Conservation (phyloP, 1,140 invertebrate species). For the Drosophila sulfurigaster region DNA sequence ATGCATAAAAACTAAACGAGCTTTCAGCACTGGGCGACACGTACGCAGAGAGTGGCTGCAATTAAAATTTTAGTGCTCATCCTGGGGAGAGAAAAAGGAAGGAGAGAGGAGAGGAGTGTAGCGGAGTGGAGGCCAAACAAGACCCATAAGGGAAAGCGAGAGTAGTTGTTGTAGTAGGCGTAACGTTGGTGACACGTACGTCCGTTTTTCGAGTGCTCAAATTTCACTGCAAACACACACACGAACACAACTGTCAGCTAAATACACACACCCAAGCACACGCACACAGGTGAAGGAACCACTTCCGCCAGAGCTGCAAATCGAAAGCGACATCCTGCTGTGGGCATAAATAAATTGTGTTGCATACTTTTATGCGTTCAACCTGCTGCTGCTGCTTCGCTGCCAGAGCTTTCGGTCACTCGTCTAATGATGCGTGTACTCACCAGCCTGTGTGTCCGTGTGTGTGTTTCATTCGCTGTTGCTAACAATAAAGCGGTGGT, state of each 20-base stretch:
- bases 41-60: constrained; percentile 73
- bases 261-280: constrained; percentile 23
- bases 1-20: constrained; percentile 76
- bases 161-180: constrained; percentile 31
- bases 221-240: constrained; percentile 53
- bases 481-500: constrained; percentile 52
- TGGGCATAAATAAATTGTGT: constrained; percentile 71
- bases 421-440: constrained; percentile 60
- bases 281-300: constrained; percentile 15
- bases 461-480: background rate
- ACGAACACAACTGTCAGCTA: constrained; percentile 25
- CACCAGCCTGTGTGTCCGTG: background rate
- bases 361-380: constrained; percentile 61
- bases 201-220: constrained; percentile 55
- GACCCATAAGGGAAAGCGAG: background rate
- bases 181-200: constrained; percentile 53
- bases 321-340: constrained; percentile 66
- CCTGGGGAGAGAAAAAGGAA: background rate
- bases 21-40: constrained; percentile 66
- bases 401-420: constrained; percentile 11
- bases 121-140: background rate
- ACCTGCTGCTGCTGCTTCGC: background rate
- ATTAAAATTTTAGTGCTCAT: constrained; percentile 78
- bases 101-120: background rate
- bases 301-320: constrained; percentile 63